Conservation (phyloP, 1,140 invertebrate genomes). For the Hyles euphorbiae region DNA sequence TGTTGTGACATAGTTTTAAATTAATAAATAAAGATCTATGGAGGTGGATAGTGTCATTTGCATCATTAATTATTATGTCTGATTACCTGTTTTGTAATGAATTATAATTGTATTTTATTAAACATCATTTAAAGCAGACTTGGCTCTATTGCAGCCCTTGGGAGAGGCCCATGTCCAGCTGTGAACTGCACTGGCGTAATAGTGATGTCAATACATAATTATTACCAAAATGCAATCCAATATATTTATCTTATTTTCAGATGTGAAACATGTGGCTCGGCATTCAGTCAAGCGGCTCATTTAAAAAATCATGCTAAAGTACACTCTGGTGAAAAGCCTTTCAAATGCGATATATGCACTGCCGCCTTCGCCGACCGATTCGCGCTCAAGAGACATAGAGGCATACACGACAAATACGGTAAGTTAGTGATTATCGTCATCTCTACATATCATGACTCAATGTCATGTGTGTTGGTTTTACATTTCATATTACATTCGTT, state of each 20-base stretch:
- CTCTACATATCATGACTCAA: too few relatives aligned
- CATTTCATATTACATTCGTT: background rate
- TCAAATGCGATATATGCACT: slow-evolving; percentile 90
- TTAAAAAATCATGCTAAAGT: slow-evolving; percentile 90
- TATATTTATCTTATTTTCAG: slow-evolving; percentile 32
- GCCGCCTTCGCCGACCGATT: slow-evolving; percentile 91
- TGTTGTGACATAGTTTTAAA: too few relatives aligned
- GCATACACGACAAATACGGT: slow-evolving; percentile 87
- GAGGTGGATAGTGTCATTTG: too few relatives aligned
- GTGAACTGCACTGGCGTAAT: too few relatives aligned
- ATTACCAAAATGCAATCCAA: background rate
- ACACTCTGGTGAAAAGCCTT: slow-evolving; percentile 84
- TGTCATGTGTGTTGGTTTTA: background rate
- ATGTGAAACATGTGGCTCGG: slow-evolving; percentile 88
- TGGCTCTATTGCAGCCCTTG: too few relatives aligned
- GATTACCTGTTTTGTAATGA: too few relatives aligned
- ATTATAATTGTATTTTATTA: too few relatives aligned
- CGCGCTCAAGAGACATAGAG: slow-evolving; percentile 84
- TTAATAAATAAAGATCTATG: too few relatives aligned
- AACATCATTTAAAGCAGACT: too few relatives aligned
- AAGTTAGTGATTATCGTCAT: slow-evolving; percentile 17
- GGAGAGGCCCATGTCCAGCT: too few relatives aligned
- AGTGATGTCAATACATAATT: too few relatives aligned
- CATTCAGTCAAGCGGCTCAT: slow-evolving; percentile 92
- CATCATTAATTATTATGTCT: too few relatives aligned